These are phyloP conservation scores for Chymomyza costata DNA, from an alignment of 1,140 invertebrate genomes.

Conservation along the genomic window DNA sequence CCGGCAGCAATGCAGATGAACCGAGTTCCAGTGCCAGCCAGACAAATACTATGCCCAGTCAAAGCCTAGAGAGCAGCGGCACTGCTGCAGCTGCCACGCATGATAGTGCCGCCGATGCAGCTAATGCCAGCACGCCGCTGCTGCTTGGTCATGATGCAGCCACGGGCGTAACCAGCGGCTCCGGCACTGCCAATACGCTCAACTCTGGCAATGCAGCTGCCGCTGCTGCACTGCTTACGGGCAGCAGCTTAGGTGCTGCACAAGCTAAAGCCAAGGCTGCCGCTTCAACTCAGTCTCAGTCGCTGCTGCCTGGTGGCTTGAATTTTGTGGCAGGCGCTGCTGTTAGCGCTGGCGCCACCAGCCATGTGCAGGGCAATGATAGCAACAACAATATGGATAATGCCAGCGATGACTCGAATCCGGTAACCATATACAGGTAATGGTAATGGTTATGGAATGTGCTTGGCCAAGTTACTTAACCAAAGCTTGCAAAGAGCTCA, in stretches of 20 bases:
- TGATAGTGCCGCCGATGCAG: conserved; percentile 30
- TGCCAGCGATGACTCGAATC: conserved; percentile 86
- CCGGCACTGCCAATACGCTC: conserved; percentile 9
- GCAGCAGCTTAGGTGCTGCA: conserved; percentile 2
- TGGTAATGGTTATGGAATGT: no score
- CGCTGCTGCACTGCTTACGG: conserved; percentile 4
- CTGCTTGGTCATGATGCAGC: conserved; percentile 45
- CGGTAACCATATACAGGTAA: conserved; percentile 89
- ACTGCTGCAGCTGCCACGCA: conserved; percentile 14
- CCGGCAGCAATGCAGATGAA: conserved; percentile 12
- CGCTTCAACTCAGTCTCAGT: conserved; percentile 11
- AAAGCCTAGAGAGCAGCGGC: conserved; percentile 1
- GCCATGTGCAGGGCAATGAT: conserved; percentile 75
- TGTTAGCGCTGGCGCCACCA: conserved; percentile 11
- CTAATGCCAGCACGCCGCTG: conserved; percentile 53
- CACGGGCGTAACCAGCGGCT: conserved; percentile 1
- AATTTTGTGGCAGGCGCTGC: conserved; percentile 53
- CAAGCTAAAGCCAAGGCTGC: not conserved
- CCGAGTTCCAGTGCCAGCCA: conserved; percentile 19
- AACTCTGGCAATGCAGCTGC: conserved; percentile 11
- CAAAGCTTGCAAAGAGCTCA: not conserved
- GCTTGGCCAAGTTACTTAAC: no score
- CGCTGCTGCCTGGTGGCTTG: conserved; percentile 39
- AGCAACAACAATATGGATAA: conserved; percentile 84
- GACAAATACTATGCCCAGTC: not conserved